Evolutionary conservation across 1,140 invertebrate genomes (phyloP).

Genomic region (Cydia pomonella): DNA sequence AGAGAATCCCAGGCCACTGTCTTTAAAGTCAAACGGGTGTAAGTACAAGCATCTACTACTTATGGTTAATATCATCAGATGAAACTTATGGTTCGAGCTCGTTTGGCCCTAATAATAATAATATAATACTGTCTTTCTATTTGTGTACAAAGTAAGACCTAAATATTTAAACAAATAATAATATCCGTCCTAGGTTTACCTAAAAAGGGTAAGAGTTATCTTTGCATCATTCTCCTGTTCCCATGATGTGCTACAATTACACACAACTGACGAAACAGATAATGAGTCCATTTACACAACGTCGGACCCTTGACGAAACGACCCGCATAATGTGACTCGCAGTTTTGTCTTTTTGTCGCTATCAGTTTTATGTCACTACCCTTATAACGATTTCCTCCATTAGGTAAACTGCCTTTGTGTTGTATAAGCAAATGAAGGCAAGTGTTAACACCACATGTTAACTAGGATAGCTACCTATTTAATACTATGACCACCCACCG

Average conservation of each 20-base stretch:
- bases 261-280: slow-evolving; percentile 28
- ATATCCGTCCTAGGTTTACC: too few species aligned
- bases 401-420: slow-evolving; percentile 10
- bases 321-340: slow-evolving; percentile 30
- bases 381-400: slow-evolving; percentile 20
- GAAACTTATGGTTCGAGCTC: too few species aligned
- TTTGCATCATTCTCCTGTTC: background rate
- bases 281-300: slow-evolving; percentile 17
- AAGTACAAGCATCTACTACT: too few species aligned
- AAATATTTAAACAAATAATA: too few species aligned
- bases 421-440: background rate
- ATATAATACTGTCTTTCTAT: too few species aligned
- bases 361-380: slow-evolving; percentile 33
- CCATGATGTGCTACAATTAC: background rate
- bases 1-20: too few species aligned
- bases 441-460: background rate
- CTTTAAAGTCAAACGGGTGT: too few species aligned
- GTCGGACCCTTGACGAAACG: slow-evolving; percentile 22
- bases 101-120: too few species aligned
- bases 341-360: slow-evolving; percentile 35
- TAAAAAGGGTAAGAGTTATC: background rate
- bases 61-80: too few species aligned
- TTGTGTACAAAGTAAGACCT: too few species aligned
- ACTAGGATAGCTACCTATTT: background rate
- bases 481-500: too few species aligned